Evolutionary conservation across 2,888 invertebrate genomes (phyloP).

Genomic region (Sisyra nigra): DNA sequence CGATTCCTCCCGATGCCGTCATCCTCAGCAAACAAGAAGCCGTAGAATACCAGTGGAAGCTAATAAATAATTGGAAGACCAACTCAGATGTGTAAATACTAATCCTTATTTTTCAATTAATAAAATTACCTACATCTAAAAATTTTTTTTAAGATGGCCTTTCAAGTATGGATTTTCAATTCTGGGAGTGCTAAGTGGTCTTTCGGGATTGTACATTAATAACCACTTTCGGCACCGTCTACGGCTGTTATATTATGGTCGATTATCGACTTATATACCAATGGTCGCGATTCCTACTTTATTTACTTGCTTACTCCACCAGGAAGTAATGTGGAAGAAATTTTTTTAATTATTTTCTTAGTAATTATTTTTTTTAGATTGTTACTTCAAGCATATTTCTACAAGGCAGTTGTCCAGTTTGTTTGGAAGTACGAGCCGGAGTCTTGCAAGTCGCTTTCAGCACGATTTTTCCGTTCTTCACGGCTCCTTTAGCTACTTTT

Average conservation of each 20-base stretch:
- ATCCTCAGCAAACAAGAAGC: slow-evolving; percentile 39
- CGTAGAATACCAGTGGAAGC: slow-evolving; percentile 36
- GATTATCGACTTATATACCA: slow-evolving; percentile 41
- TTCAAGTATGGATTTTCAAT: slow-evolving; percentile 32
- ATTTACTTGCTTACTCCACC: slow-evolving; percentile 36
- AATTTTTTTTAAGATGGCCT: slow-evolving; percentile 29
- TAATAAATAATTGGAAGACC: slow-evolving; percentile 41
- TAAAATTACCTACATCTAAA: slow-evolving; percentile 6
- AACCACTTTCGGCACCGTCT: slow-evolving; percentile 42
- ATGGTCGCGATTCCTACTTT: slow-evolving; percentile 41
- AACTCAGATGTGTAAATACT: slow-evolving; percentile 40
- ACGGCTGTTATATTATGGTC: slow-evolving; percentile 39
- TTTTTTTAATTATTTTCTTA: slow-evolving; percentile 3
- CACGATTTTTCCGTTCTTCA: slow-evolving; percentile 38
- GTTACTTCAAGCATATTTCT: slow-evolving; percentile 40
- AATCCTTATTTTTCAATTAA: slow-evolving; percentile 11
- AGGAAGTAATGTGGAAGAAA: slow-evolving; percentile 28
- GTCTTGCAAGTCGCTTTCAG: slow-evolving; percentile 36
- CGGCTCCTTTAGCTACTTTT: slow-evolving; percentile 41
- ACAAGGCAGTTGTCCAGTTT: slow-evolving; percentile 44
- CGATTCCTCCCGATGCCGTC: slow-evolving; percentile 45
- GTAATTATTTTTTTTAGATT: slow-evolving; percentile 25
- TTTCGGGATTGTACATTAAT: slow-evolving; percentile 43
- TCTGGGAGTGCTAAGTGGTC: slow-evolving; percentile 33
- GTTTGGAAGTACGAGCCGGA: slow-evolving; percentile 42